phyloP scores from a whole-genome alignment of 2,888 invertebrate genomes.

The Dyspetes luteomarginatus region DNA sequence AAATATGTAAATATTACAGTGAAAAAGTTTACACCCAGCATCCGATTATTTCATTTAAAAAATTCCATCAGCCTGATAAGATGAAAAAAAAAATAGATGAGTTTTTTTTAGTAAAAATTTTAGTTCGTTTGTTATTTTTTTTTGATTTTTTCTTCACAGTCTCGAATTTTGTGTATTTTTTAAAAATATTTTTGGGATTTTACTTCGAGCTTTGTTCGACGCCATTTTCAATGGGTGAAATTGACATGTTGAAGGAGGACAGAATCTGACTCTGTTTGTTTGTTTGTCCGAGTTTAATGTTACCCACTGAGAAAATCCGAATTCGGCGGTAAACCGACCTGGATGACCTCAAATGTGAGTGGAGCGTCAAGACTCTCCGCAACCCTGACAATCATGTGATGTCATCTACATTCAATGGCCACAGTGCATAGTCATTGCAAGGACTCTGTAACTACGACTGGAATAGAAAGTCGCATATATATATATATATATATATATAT shows the following conservation, averaged over 20 bases:
- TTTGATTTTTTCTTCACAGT: not conserved
- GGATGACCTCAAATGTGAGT: slow-evolving; percentile 43
- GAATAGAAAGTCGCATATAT: too few species aligned
- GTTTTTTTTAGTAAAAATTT: too few species aligned
- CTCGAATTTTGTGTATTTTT: not conserved
- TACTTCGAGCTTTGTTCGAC: not conserved
- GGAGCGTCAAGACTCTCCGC: slow-evolving; percentile 53
- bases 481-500: too few species aligned
- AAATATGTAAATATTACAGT: too few species aligned
- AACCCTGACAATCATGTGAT: slow-evolving; percentile 69
- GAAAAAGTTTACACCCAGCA: too few species aligned
- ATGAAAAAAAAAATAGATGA: too few species aligned
- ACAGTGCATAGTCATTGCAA: slow-evolving; percentile 13
- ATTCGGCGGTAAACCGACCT: slow-evolving; percentile 22
- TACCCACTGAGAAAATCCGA: slow-evolving; percentile 20
- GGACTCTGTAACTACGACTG: slow-evolving; percentile 31
- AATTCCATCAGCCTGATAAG: too few species aligned
- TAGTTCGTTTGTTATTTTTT: slow-evolving; percentile 16
- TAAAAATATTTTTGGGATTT: not conserved
- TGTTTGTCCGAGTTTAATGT: slow-evolving; percentile 21
- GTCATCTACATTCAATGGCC: slow-evolving; percentile 69
- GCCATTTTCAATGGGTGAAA: not conserved
- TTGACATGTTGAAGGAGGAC: too few species aligned
- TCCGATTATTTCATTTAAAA: too few species aligned
- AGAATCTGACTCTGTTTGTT: too few species aligned